Conservation (phyloP, 2,888 invertebrate genomes). For the Ectemnius lituratus region DNA sequence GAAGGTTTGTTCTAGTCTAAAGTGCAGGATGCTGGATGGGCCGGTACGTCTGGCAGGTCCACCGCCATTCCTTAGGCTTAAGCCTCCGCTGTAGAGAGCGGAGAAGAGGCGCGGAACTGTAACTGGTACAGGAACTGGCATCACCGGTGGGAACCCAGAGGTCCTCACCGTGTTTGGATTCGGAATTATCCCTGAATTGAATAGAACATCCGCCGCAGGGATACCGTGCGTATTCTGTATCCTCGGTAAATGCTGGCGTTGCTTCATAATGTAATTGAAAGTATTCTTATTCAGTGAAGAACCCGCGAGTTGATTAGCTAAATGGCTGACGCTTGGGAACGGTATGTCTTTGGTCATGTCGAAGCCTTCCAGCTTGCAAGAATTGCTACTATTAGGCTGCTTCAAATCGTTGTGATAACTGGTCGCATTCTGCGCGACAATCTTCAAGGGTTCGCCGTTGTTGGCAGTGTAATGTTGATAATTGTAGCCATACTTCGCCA, state of each 20-base stretch:
- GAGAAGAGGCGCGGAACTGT: slow-evolving; percentile 69
- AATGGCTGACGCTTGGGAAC: slow-evolving; percentile 60
- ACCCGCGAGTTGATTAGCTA: slow-evolving; percentile 65
- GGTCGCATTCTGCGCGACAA: slow-evolving; percentile 60
- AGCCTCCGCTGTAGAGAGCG: slow-evolving; percentile 67
- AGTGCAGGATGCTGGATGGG: slow-evolving; percentile 83
- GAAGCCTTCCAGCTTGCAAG: slow-evolving; percentile 69
- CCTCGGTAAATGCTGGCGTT: slow-evolving; percentile 67
- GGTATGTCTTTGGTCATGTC: slow-evolving; percentile 67
- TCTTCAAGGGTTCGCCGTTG: slow-evolving; percentile 67
- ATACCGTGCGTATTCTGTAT: slow-evolving; percentile 63
- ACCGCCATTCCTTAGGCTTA: slow-evolving; percentile 66
- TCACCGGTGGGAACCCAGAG: slow-evolving; percentile 66
- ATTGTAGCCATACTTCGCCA: slow-evolving; percentile 68
- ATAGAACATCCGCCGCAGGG: slow-evolving; percentile 69
- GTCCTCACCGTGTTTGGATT: slow-evolving; percentile 56
- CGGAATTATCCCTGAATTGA: slow-evolving; percentile 69
- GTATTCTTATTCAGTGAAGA: slow-evolving; percentile 66
- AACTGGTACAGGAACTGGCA: slow-evolving; percentile 70
- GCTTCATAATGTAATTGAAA: slow-evolving; percentile 70
- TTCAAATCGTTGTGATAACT: slow-evolving; percentile 68
- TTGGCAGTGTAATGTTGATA: slow-evolving; percentile 72
- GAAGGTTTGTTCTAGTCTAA: slow-evolving; percentile 87
- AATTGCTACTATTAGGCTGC: slow-evolving; percentile 59
- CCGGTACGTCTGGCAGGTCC: slow-evolving; percentile 78